Evolutionary conservation across 2,888 invertebrate genomes (phyloP).

Genomic region (Neocrepidodera transversa): DNA sequence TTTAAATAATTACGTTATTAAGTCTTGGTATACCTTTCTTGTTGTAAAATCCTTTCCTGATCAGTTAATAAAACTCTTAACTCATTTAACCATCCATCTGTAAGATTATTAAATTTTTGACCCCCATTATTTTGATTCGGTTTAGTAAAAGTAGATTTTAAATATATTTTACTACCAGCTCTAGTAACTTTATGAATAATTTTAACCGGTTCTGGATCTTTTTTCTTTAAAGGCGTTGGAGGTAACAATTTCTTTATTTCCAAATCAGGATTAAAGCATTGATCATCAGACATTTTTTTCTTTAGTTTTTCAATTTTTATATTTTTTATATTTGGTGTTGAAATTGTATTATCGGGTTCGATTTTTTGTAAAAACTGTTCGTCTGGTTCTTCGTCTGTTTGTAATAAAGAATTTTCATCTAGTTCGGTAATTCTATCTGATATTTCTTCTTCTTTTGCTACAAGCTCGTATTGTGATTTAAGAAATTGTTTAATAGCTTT

Average conservation of each 20-base stretch:
- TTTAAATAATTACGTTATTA: no score
- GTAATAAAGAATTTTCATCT: slow-evolving; percentile 13
- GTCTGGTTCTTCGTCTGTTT: background rate
- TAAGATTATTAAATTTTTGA: slow-evolving; percentile 59
- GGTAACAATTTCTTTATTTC: slow-evolving; percentile 40
- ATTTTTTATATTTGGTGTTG: slow-evolving; percentile 10
- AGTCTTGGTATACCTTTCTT: slow-evolving; percentile 69
- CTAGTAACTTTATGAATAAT: slow-evolving; percentile 52
- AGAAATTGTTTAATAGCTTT: slow-evolving; percentile 51
- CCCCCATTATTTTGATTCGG: slow-evolving; percentile 25
- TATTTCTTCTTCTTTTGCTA: slow-evolving; percentile 27
- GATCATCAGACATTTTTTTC: slow-evolving; percentile 26
- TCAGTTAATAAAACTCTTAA: slow-evolving; percentile 64
- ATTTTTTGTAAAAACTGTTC: background rate
- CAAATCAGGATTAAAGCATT: slow-evolving; percentile 34
- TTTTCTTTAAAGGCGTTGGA: slow-evolving; percentile 16
- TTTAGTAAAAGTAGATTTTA: slow-evolving; percentile 62
- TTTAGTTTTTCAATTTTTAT: slow-evolving; percentile 2
- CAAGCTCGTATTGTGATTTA: slow-evolving; percentile 49
- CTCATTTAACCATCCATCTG: slow-evolving; percentile 65
- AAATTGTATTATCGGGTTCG: background rate
- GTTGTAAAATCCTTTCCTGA: slow-evolving; percentile 67
- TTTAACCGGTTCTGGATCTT: slow-evolving; percentile 40
- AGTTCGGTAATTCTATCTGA: slow-evolving; percentile 29
- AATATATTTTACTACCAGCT: slow-evolving; percentile 55